Conservation (phyloP, 2,797 vertebrate species). For the Gymnothorax javanicus region DNA sequence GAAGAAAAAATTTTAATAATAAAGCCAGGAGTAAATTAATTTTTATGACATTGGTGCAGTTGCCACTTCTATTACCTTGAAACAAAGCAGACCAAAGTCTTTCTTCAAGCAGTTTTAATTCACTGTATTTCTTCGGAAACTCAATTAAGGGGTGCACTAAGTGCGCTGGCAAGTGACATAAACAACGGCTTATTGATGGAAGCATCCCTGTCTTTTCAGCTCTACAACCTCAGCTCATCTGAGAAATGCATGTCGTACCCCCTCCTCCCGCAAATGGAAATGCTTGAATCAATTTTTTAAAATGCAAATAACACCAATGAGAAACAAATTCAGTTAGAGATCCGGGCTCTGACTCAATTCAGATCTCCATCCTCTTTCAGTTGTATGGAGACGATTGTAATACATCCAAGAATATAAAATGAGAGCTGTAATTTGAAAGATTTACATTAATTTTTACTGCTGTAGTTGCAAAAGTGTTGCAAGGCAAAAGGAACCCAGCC, state of each 20-base stretch:
- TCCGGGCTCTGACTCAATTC: background rate
- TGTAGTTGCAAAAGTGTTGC: background rate
- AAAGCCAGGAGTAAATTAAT: background rate
- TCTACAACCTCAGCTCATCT: background rate
- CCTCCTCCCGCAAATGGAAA: background rate
- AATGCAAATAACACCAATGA: background rate
- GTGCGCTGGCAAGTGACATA: background rate
- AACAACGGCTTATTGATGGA: background rate
- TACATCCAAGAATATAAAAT: background rate
- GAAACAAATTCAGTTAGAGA: background rate
- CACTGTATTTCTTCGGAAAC: background rate
- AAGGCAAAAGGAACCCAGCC: no score
- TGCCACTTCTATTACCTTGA: background rate
- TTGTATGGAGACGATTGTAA: background rate
- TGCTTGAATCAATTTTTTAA: background rate
- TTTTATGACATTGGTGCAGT: background rate
- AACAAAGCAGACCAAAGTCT: background rate
- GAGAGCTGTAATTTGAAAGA: background rate
- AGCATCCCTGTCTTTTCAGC: background rate
- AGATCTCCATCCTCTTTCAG: background rate
- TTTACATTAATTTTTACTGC: constrained; percentile 1
- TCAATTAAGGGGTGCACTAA: background rate
- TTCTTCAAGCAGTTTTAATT: background rate
- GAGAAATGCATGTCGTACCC: background rate
- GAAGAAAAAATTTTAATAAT: background rate